Conservation (phyloP, 2,888 invertebrate genomes). For the Unio delphinus region DNA sequence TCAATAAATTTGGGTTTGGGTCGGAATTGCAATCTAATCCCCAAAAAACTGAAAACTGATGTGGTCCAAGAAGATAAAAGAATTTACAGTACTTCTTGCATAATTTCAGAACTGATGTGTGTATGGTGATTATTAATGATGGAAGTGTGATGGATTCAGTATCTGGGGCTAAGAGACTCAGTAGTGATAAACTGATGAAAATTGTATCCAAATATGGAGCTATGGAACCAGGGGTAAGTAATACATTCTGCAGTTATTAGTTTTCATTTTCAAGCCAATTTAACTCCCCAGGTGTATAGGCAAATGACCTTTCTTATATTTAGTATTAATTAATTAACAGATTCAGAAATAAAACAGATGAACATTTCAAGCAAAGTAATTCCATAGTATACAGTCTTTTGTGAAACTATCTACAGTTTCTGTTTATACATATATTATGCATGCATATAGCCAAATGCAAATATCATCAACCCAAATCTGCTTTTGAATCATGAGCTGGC, state of each 20-base stretch:
- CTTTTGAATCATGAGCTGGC: too few species aligned
- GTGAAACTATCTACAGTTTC: too few species aligned
- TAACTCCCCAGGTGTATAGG: too few species aligned
- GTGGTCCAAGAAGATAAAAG: background rate
- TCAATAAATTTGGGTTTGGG: background rate
- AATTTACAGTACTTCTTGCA: background rate
- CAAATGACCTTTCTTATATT: background rate
- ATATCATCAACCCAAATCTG: too few species aligned
- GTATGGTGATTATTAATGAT: conserved; percentile 47
- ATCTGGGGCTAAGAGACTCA: conserved; percentile 27
- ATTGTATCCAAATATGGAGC: conserved; percentile 30
- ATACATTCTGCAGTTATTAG: too few species aligned
- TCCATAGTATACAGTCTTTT: too few species aligned
- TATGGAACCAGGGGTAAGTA: conserved; percentile 46
- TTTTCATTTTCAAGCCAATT: too few species aligned
- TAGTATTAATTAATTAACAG: background rate
- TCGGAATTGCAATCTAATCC: background rate
- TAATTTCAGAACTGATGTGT: conserved; percentile 50
- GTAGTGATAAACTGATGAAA: conserved; percentile 3
- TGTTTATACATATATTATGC: too few species aligned
- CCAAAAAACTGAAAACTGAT: background rate
- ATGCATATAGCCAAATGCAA: too few species aligned
- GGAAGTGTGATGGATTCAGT: conserved; percentile 28
- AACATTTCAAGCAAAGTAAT: too few species aligned
- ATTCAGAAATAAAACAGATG: too few species aligned